phyloP scores from a whole-genome alignment of 2,888 invertebrate genomes.

The Hypena proboscidalis region DNA sequence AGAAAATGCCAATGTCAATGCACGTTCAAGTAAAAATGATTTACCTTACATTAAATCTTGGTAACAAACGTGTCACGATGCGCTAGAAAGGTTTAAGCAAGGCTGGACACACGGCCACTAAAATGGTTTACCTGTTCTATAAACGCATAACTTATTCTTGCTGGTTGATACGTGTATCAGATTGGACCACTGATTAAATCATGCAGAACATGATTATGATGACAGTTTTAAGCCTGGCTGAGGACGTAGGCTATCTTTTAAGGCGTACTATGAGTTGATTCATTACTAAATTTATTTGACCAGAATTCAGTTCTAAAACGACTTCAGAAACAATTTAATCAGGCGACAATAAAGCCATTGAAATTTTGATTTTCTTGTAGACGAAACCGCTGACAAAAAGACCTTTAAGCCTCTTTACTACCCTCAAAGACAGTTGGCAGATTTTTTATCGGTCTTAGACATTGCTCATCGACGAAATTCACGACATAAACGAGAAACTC shows the following conservation, averaged over 20 bases:
- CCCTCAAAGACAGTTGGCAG: conserved; percentile 16
- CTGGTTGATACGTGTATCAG: no score
- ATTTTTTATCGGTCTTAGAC: conserved; percentile 25
- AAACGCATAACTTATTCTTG: no score
- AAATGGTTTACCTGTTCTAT: no score
- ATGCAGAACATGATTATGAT: no score
- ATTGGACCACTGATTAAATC: no score
- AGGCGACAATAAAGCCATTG: no score
- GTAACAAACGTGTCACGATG: conserved; percentile 56
- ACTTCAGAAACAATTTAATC: no score
- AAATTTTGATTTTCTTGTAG: conserved; percentile 2
- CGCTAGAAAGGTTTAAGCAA: conserved; percentile 42
- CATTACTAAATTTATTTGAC: no score
- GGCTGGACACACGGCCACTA: conserved; percentile 35
- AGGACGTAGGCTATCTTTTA: no score
- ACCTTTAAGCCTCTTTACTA: conserved; percentile 16
- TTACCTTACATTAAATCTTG: conserved; percentile 55
- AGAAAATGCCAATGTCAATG: conserved; percentile 36
- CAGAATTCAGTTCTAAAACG: no score
- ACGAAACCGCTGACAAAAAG: conserved; percentile 10
- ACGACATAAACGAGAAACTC: conserved; percentile 30
- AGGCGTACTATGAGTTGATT: no score
- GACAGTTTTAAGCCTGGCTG: no score
- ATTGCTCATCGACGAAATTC: conserved; percentile 22
- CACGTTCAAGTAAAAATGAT: conserved; percentile 41